Evolutionary conservation across 2,797 vertebrate genomes (phyloP), one percentile per base, ranked within the genome.

Genomic region (Peromyscus aztecus): DNA sequence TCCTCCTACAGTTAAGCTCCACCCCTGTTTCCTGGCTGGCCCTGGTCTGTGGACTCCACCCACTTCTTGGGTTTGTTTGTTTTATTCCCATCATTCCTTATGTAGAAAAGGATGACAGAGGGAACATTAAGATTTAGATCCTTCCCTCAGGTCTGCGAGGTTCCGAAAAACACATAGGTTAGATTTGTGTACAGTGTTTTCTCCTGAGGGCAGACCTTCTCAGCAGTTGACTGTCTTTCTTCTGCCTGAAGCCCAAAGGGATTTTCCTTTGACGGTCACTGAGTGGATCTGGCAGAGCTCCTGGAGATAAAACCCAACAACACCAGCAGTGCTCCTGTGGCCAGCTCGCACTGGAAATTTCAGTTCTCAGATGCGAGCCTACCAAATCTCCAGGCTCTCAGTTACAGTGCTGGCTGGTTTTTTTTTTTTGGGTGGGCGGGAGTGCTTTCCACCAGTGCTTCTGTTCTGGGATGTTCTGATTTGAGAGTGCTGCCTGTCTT

Each of bases 181-280:
- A 78, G 75, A 7, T 16, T 69, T 9, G n/a, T 40, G 21, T 73
- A n/a, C 86, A 65, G 73, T 24, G 52, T 69, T 40, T 93, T 82
- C 55, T 87, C 59, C 63, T 55, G 83, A n/a, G 4, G 4, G 49
- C 43, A 81, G 23, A 63, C 3, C 55, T 88, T 92, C 78, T 76
- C 94, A 61, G 49, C 49, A 61, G 4, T 59, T 86, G 46, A n/a
- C 63, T 59, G 57, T 59, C 57, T 46, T 94, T 11, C 17, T 65
- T 37, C 67, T 63, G 40, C 16, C 43, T 69, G 40, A 75, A 95
- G n/a, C 61, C 13, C 4, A 12, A 14, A 37, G 85, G 24, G 57
- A 81, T 31, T 85, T 90, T 89, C 87, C 61, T 94, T n/a, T 67
- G 49, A 23, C 52, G 27, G 57, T 95, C 40, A n/a, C 77, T 6